A percentile compares a stretch with the other conserved stretches of the same genome.
Conservation (phyloP, 1,140 invertebrate genomes). For the Conopomorpha cramerella region DNA sequence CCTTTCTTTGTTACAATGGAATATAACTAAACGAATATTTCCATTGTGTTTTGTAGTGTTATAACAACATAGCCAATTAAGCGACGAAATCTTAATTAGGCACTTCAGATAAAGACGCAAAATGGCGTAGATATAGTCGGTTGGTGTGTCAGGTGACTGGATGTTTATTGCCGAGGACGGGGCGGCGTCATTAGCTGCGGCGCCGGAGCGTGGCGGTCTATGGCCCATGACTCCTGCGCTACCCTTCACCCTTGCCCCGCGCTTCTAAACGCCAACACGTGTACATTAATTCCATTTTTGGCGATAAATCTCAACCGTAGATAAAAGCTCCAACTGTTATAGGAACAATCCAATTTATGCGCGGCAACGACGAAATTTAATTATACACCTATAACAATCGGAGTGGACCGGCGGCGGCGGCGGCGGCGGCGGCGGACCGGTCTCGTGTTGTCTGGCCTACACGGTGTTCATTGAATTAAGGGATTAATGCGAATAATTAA, state of each 20-base stretch:
- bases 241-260: conserved; percentile 1
- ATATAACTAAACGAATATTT: too few relatives aligned
- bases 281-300: conserved; percentile 49
- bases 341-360: conserved; percentile 20
- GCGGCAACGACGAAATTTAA: conserved; percentile 8
- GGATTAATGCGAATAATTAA: not conserved
- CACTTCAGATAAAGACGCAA: not conserved
- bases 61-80: too few relatives aligned
- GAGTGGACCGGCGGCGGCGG: not conserved
- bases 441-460: not conserved
- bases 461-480: too few relatives aligned
- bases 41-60: too few relatives aligned
- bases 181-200: conserved; percentile 27
- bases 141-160: not conserved
- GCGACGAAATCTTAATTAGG: not conserved
- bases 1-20: too few relatives aligned
- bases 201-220: conserved; percentile 46
- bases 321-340: conserved; percentile 22
- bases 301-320: conserved; percentile 23
- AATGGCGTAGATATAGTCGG: not conserved
- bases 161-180: not conserved
- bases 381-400: conserved; percentile 5
- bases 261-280: conserved; percentile 48
- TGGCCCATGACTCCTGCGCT: conserved; percentile 38
- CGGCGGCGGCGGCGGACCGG: too few relatives aligned